Evolutionary conservation across 1,140 invertebrate species (phyloP), one percentile per base, ranked within the genome.

Genomic region (Lycorma delicatula): DNA sequence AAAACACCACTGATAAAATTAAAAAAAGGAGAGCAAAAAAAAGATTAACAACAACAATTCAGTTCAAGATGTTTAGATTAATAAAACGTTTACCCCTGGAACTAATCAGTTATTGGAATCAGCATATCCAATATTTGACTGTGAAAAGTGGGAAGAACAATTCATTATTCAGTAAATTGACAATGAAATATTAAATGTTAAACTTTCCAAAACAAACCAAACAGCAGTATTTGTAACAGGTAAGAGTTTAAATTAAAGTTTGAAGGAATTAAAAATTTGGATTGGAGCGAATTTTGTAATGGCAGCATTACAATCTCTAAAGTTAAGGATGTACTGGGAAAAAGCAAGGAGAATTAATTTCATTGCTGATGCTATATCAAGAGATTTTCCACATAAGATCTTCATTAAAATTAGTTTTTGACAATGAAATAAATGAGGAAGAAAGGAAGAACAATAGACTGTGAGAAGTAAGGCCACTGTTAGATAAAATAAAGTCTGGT

Each of bases 251-350:
- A 46, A 46, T n/a, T 18, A n/a, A 18, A 46, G 20, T n/a, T 9
- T 46, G 16, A n/a, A 12, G 7, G 44, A 46, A 18, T 46, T 46
- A 46, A 46, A 46, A 18, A 18, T 46, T 46, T 46, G 44, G 44
- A 7, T 46, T n/a, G 44, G 44, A 18, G 20, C 20, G 6, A 46
- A 46, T 11, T 46, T 9, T 46, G 44, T 46, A 18, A 46, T 46
- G 12, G 20, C 48, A 11, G 48, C 48, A 4, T 16, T 50, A 22
- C 48, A 50, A 25, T 11, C 16, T 23, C 48, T 23, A 9, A 50
- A 23, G 16, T 23, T 50, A 22, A 18, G 48, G 11, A 50, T 50
- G 48, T 50, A 23, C 23, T 50, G 48, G 48, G 48, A 50, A 50
- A 50, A 50, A 26, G 23, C 9, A 6, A 23, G 4, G 20, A 16